Base-by-base conservation (phyloP, 2,888 invertebrate genomes). In the Drosophila subsilvestris region DNA sequence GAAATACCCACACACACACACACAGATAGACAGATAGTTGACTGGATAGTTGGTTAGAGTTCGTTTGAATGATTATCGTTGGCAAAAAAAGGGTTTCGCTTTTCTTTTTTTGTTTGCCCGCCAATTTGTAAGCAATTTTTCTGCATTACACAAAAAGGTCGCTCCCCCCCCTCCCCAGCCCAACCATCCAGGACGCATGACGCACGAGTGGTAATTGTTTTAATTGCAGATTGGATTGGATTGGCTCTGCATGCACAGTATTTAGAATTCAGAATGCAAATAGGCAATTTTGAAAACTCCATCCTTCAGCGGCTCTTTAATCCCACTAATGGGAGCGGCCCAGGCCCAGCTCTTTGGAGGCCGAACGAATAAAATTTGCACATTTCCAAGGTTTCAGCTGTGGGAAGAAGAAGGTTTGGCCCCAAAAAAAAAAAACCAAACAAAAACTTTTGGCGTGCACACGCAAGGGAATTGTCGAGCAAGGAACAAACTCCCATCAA, bases 381-480 rank as follows among this genome's bases (percentile, higher is more conserved):
- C 59, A 58, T 69, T 68, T 59, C 29, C 60, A 60, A 54, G 45
- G 53, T 51, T 5, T 32, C 12, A 1, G 32, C 12, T 32, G 6
- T 12, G 10, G 29, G 10, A 14, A 32, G 61, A 61, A 29, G 63
- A 57, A 65, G 71, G 63, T 20, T 48, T 17, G 67, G 61, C 73
- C 76, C 63, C 65, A 67, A 81, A 76, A 51, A 53, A 22, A 44
- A 47, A 54, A n/a, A n/a, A n/a, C n/a, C n/a, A n/a, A 43, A 69
- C 62, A 70, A 12, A 72, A 85, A 82, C 63, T 86, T 82, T 75
- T 50, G 59, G 71, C 60, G 62, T 60, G 60, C 62, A 55, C 88
- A 83, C 86, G 83, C 83, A 74, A 88, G 56, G 79, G 76, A 78
- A 54, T 37, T 32, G 68, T 57, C 55, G 32, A 22, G 29, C 49